phyloP scores from a whole-genome alignment of 2,888 invertebrate genomes.

The Loripinus fragilis region DNA sequence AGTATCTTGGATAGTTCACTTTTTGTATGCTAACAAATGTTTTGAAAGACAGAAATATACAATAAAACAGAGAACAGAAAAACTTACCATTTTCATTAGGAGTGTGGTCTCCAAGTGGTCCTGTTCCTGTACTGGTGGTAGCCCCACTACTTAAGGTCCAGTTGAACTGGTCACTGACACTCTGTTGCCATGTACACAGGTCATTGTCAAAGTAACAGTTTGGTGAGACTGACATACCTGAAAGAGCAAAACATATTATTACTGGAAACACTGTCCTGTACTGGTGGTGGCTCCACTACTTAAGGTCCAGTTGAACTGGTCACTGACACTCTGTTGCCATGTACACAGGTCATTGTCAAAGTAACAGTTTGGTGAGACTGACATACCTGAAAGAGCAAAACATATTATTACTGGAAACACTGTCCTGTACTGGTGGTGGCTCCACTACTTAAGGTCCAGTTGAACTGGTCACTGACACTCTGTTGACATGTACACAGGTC shows the following conservation, averaged over 20 bases:
- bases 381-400: neutral
- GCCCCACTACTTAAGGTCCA: conserved; percentile 70
- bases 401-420: too few species aligned
- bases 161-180: conserved; percentile 67
- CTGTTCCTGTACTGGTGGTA: conserved; percentile 63
- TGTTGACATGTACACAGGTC: conserved; percentile 74
- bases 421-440: conserved; percentile 56
- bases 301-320: conserved; percentile 75
- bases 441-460: conserved; percentile 71
- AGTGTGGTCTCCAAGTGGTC: conserved; percentile 68
- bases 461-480: conserved; percentile 66
- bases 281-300: conserved; percentile 59
- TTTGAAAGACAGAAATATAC: too few species aligned
- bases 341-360: conserved; percentile 76
- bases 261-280: too few species aligned
- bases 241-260: neutral
- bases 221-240: neutral
- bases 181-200: conserved; percentile 73
- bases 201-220: conserved; percentile 76
- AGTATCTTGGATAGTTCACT: too few species aligned
- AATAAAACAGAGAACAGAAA: too few species aligned
- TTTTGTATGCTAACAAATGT: too few species aligned
- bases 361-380: conserved; percentile 58
- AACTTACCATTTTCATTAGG: neutral
- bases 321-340: conserved; percentile 70